Evolutionary conservation across 2,888 invertebrate genomes (phyloP), one percentile per base, ranked within the genome.

Genomic region (Dryadula phaetusa): DNA sequence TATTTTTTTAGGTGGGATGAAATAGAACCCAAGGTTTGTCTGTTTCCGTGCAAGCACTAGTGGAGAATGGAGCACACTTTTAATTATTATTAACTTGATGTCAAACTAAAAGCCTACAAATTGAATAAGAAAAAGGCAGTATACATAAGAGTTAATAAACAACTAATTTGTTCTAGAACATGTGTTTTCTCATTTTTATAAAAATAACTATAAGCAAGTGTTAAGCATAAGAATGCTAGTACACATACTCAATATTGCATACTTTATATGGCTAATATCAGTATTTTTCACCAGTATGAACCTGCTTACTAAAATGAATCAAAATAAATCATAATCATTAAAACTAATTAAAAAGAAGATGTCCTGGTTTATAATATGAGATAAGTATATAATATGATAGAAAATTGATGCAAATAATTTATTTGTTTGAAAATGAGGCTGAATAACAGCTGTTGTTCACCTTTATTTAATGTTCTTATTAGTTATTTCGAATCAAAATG

Each of bases 131-230:
- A 32, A 16, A 10, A 52, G 16, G 16, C 28, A 4, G 28, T 10
- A 28, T 52, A 28, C 10, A 16, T 28, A 28, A 49, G 2, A 49
- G n/a, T 49, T 28, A 28, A 28, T n/a, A n/a, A 16, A 49, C 12
- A 22, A 10, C n/a, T 16, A 49, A 22, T 49, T 47, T n/a, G 28
- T 49, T n/a, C 28, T n/a, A 49, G 49, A 32, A 28, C 52, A 52
- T 28, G 32, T 52, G 52, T 52, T 3, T 16, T 32, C 52, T 28
- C 16, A 52, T 32, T 16, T 52, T 16, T 49, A 52, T 32, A 28
- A 32, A 32, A 3, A 16, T 16, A 18, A 10, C 28, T 16, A 1
- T 16, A 52, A 49, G 10, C 0, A 4, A 16, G 16, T 12, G 3
- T 32, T 32, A 32, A 52, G 32, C 12, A 1, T 25, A 37, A 2